Conservation (phyloP, 2,797 vertebrate species). For the Periophthalmus magnuspinnatus region DNA sequence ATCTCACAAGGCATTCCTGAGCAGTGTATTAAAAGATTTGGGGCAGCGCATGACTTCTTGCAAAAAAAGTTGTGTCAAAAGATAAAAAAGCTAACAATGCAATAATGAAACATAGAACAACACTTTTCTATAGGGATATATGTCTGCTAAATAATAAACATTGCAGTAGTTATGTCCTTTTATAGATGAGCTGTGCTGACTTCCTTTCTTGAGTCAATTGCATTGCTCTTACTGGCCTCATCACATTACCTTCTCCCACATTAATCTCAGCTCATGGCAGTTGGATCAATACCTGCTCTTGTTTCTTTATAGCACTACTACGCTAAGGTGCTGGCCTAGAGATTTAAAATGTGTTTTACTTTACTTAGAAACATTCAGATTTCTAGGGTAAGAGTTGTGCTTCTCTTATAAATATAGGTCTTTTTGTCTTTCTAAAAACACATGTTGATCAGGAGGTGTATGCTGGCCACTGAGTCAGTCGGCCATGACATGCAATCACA, state of each 20-base stretch:
- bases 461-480: neutral
- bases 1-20: constrained; percentile 8
- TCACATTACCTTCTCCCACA: neutral
- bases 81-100: neutral
- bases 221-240: neutral
- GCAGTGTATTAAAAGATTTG: constrained; percentile 15
- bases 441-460: constrained; percentile 9
- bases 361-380: neutral
- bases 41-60: constrained; percentile 9
- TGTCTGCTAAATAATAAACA: neutral
- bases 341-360: neutral
- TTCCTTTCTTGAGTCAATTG: constrained; percentile 12
- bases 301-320: constrained; percentile 12
- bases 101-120: neutral
- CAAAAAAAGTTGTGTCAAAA: neutral
- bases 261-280: constrained; percentile 5
- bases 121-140: neutral
- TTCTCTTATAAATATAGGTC: neutral
- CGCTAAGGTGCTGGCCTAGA: neutral
- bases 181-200: neutral
- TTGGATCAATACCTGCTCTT: constrained; percentile 12
- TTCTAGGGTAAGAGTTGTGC: neutral
- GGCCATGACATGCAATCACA: constrained; percentile 1
- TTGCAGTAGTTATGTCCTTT: neutral
- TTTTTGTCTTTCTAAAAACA: neutral